phyloP scores from a whole-genome alignment of 1,140 invertebrate genomes.

The Heliconius hewitsoni region DNA sequence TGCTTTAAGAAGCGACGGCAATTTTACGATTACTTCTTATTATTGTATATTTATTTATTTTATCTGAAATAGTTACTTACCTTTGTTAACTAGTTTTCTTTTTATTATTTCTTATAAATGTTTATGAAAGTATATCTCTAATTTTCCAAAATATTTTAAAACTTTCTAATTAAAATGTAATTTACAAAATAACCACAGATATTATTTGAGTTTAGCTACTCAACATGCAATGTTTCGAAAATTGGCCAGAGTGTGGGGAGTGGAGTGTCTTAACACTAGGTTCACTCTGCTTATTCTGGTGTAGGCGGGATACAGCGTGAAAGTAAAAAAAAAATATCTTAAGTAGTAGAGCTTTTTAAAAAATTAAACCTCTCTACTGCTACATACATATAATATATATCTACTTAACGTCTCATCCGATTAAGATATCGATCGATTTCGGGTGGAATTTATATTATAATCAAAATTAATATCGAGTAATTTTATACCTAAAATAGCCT shows the following conservation, averaged over 20 bases:
- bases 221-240: neutral
- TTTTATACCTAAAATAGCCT: neutral
- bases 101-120: no score
- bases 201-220: neutral
- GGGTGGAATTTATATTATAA: neutral
- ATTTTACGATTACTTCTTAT: no score
- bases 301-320: no score
- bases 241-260: neutral
- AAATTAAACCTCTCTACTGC: neutral
- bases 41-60: no score
- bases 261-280: neutral
- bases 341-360: neutral
- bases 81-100: no score
- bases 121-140: no score
- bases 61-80: no score
- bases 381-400: neutral
- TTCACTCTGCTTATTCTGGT: neutral
- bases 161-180: no score
- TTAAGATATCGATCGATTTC: neutral
- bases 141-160: no score
- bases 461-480: neutral
- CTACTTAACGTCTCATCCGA: neutral
- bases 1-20: no score
- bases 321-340: neutral
- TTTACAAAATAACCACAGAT: no score